phyloP scores from a whole-genome alignment of 2,888 invertebrate species.

The Lottia scabra region DNA sequence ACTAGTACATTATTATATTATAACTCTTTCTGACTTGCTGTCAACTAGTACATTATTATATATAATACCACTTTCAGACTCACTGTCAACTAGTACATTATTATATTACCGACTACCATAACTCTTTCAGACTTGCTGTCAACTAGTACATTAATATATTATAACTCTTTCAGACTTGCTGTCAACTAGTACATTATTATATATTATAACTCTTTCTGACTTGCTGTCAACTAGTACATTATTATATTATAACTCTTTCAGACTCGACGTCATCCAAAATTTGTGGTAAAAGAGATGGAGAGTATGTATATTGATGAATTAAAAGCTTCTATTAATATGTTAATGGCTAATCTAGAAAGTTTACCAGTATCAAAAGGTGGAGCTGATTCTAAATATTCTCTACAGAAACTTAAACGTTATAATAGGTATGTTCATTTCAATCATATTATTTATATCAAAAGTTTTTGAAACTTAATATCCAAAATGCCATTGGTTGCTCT shows the following conservation, averaged over 20 bases:
- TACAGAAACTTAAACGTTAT: constrained; percentile 97
- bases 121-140: constrained; percentile 55
- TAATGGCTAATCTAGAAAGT: constrained; percentile 99
- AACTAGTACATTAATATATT: constrained; percentile 72
- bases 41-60: constrained; percentile 73
- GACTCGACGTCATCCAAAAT: constrained; percentile 80
- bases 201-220: constrained; percentile 42
- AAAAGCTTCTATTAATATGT: constrained; percentile 95
- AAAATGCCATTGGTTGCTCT: no score
- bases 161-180: constrained; percentile 50
- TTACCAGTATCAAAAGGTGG: constrained; percentile 98
- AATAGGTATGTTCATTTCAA: constrained; percentile 82
- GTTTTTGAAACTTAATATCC: no score
- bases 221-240: constrained; percentile 73
- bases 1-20: constrained; percentile 72
- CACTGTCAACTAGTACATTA: constrained; percentile 73
- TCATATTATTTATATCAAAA: background rate
- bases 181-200: constrained; percentile 73
- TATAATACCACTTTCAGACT: constrained; percentile 42
- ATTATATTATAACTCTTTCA: constrained; percentile 31
- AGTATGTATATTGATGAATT: constrained; percentile 98
- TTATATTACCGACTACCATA: no score
- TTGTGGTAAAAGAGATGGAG: constrained; percentile 99
- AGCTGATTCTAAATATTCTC: constrained; percentile 96
- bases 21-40: constrained; percentile 52